phyloP scores from a whole-genome alignment of 2,888 invertebrate genomes.

The Tuberolachnus salignus region DNA sequence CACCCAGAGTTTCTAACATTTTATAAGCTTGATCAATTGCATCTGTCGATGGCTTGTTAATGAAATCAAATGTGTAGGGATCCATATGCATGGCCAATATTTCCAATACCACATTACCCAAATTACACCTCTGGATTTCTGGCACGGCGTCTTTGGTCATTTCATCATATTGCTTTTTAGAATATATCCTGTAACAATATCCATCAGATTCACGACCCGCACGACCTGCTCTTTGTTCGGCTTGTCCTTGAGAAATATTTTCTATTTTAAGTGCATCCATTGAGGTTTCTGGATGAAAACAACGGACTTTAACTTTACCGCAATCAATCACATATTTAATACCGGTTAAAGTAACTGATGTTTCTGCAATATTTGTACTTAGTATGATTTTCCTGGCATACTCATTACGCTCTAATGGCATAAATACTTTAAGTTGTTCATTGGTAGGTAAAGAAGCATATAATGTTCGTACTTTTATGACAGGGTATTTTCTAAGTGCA shows the following conservation, averaged over 20 bases:
- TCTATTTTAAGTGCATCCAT: constrained; percentile 83
- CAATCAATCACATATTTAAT: constrained; percentile 90
- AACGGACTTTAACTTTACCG: constrained; percentile 85
- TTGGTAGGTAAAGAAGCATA: constrained; percentile 66
- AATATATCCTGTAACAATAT: constrained; percentile 85
- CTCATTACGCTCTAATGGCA: constrained; percentile 62
- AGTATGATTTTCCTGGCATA: constrained; percentile 66
- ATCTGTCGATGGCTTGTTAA: constrained; percentile 84
- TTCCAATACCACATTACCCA: constrained; percentile 78
- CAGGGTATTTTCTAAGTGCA: constrained; percentile 68
- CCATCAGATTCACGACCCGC: constrained; percentile 89
- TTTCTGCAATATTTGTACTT: constrained; percentile 70
- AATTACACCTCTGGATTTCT: constrained; percentile 81
- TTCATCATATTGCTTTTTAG: constrained; percentile 74
- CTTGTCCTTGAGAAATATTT: constrained; percentile 87
- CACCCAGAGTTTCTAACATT: constrained; percentile 66
- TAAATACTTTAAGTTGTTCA: constrained; percentile 65
- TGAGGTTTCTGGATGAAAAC: constrained; percentile 80
- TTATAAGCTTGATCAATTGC: constrained; percentile 61
- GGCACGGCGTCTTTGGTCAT: constrained; percentile 78
- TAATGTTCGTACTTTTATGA: constrained; percentile 73
- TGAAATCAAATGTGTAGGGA: constrained; percentile 83
- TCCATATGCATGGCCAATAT: constrained; percentile 84
- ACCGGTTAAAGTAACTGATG: constrained; percentile 71
- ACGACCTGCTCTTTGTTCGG: constrained; percentile 90